Base-by-base conservation (phyloP, 2,113 vertebrate genomes). In the Crotalus horridus region DNA sequence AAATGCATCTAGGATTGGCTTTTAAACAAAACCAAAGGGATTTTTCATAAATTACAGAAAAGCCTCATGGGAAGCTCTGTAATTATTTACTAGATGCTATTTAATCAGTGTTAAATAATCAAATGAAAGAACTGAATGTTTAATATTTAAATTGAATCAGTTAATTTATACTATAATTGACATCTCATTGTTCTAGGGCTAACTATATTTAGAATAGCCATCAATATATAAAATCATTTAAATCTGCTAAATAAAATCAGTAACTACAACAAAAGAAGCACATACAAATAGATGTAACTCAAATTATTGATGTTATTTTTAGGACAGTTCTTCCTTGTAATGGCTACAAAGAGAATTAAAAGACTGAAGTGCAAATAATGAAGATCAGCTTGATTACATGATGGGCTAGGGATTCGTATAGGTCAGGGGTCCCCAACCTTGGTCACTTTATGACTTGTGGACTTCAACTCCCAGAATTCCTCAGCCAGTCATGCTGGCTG, bases 61-160 rank as follows among this genome's bases (percentile, higher is more conserved):
- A 69, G 43, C 74, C 21, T 81, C 74, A 4, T 61, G 58, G 26
- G 58, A 88, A 61, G 29, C 20, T 91, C 13, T 56, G 48, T 69
- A 43, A 90, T 53, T 48, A 15, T 74, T 53, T 64, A 51, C 46
- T 56, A 17, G 48, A 23, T 15, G n/a, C 17, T 0, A 53, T 88
- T 54, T 88, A n/a, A 51, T 54, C 51, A 87, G 86, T 48, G 6
- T 88, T 54, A 88, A 48, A 29, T 54, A 53, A 88, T 55, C 43
- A 53, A 48, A 69, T 51, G 8, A 43, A 61, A 87, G 55, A 64
- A 39, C 15, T n/a, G 56, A 53, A 87, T 29, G 43, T 69, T 85
- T 29, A 85, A 48, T 89, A 92, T 92, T 89, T 51, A 89, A 89
- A 89, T 48, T 58, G 54, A 33, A 81, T 81, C 39, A 81, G 39